phyloP scores from a whole-genome alignment of 2,888 invertebrate genomes.

The Agapostemon virescens region DNA sequence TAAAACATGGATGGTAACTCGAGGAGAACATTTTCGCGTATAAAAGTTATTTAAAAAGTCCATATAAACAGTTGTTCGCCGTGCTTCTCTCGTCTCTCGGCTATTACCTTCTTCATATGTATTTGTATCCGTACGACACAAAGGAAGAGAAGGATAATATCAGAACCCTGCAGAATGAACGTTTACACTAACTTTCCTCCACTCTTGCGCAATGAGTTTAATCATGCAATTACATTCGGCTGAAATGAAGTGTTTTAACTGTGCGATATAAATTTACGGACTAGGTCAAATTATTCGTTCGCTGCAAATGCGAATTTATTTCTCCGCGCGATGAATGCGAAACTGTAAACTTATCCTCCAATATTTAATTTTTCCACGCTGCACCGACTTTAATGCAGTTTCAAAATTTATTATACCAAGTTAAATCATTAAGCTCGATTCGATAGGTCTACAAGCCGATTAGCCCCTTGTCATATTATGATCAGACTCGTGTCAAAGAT shows the following conservation, averaged over 20 bases:
- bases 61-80: not conserved
- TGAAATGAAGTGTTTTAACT: not conserved
- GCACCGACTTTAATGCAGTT: not conserved
- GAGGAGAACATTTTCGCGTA: constrained; percentile 1
- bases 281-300: not conserved
- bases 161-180: not conserved
- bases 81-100: not conserved
- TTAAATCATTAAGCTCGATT: not conserved
- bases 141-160: not conserved
- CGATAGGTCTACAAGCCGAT: no score
- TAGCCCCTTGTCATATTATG: no score
- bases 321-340: not conserved
- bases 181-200: not conserved
- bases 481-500: no score
- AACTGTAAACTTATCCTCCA: not conserved
- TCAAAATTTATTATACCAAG: not conserved
- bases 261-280: not conserved
- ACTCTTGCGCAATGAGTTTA: not conserved
- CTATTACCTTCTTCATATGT: not conserved
- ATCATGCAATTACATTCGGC: not conserved
- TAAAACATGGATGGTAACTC: not conserved
- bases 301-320: not conserved
- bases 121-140: not conserved
- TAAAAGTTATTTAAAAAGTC: constrained; percentile 6
- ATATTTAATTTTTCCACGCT: not conserved